These are phyloP conservation scores for Tolmerus cingulatus DNA, from an alignment of 2,888 invertebrate genomes.

Conservation along the genomic window DNA sequence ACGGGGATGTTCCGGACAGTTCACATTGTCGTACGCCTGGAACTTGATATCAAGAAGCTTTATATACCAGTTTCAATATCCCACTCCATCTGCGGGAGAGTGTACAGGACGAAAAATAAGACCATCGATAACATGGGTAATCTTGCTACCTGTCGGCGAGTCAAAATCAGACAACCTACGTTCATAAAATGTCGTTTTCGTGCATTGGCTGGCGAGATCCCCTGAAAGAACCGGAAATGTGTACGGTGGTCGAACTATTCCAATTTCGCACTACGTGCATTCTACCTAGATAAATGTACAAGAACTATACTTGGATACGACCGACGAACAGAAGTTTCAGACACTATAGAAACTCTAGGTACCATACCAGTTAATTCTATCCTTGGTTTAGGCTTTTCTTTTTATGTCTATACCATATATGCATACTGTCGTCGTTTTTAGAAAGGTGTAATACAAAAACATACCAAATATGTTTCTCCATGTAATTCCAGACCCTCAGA, in stretches of 20 bases:
- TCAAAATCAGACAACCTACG: neutral
- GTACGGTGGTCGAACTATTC: neutral
- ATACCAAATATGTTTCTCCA: neutral
- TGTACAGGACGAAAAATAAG: neutral
- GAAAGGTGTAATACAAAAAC: neutral
- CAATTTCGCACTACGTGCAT: neutral
- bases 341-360: neutral
- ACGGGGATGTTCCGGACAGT: neutral
- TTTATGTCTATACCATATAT: neutral
- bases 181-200: neutral
- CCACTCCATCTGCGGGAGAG: neutral
- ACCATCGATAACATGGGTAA: neutral
- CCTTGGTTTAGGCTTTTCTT: neutral
- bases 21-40: neutral
- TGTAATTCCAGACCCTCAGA: neutral
- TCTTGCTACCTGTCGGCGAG: neutral
- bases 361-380: neutral
- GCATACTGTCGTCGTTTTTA: neutral
- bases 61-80: neutral
- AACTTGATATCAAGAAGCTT: neutral
- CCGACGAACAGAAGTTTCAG: neutral
- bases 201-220: neutral
- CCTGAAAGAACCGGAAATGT: neutral
- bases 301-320: neutral
- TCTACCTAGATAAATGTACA: neutral